Base-by-base conservation (phyloP, 2,113 vertebrate genomes). In the Scatophagus argus region DNA sequence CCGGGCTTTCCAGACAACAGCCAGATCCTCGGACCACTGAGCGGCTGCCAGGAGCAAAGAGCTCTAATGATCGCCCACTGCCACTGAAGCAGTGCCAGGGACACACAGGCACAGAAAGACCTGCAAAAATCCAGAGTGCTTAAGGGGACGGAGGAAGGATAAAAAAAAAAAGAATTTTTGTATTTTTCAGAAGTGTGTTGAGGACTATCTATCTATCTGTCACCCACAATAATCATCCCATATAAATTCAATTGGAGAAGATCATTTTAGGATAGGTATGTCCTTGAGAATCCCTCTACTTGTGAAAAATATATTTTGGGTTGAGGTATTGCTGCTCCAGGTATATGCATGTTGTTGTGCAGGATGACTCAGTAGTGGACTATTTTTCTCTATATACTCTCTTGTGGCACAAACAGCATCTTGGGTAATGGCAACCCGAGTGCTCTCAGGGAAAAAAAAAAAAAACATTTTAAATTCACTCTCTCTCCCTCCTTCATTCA, bases 11-110 rank as follows among this genome's bases (percentile, higher is more conserved):
- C 90, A 78, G 74, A 68, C 67, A 77, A 63, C 74, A 66, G 85
- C 58, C 70, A 56, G 79, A 72, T 84, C 87, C 74, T 66, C 25
- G 13, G 77, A 88, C 81, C 51, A 75, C 60, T 66, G 82, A 75
- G 39, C 2, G 27, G 51, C 58, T 78, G 89, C 81, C 83, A 77
- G 83, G 54, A 79, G 77, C 68, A 82, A 75, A 88, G 29, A 65
- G 66, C 83, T 86, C 81, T 87, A 91, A 90, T 87, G 87, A 89
- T 84, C 49, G 54, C 76, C 74, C 65, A 43, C 77, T 60, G 82
- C 76, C 65, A 85, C 76, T 82, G 81, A 87, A 74, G 83, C 66
- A 75, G 74, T 82, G 82, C 76, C 84, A 85, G 69, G 62, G 82
- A 84, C 77, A 74, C 78, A 68, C 65, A 75, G 79, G 64, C 67